Percentiles rank a stretch among this genome's conserved stretches.
phyloP scores from a whole-genome alignment of 2,113 vertebrate species.

The Aptenodytes forsteri region DNA sequence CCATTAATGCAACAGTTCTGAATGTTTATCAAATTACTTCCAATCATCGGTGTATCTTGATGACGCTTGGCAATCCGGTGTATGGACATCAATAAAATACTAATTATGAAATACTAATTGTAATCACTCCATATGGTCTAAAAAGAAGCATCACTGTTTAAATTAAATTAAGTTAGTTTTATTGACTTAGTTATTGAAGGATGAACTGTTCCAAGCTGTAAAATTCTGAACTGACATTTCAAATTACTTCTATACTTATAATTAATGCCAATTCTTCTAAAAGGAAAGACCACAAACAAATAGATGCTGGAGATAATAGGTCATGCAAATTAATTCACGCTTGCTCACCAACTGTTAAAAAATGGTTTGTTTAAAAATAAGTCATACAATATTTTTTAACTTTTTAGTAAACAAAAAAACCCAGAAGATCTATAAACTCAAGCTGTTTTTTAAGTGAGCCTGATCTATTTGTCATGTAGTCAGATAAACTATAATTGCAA shows the following conservation, averaged over 20 bases:
- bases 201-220: conserved; percentile 64
- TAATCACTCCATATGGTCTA: conserved; percentile 64
- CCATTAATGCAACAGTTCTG: conserved; percentile 70
- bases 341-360: conserved; percentile 31
- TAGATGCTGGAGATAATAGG: conserved; percentile 48
- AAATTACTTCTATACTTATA: conserved; percentile 63
- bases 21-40: conserved; percentile 76
- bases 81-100: conserved; percentile 74
- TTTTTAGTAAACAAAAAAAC: neutral
- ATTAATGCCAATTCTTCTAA: conserved; percentile 65
- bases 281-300: conserved; percentile 49
- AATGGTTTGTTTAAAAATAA: neutral
- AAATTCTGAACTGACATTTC: conserved; percentile 72
- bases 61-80: conserved; percentile 28
- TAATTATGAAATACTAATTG: conserved; percentile 77
- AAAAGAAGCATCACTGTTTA: conserved; percentile 61
- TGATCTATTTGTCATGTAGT: neutral
- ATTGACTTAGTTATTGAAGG: conserved; percentile 77
- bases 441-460: neutral
- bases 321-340: neutral
- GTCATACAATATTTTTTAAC: neutral
- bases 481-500: neutral
- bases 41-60: conserved; percentile 59
- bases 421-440: neutral
- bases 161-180: conserved; percentile 78